These are phyloP conservation scores for Crematogaster levior DNA, from an alignment of 2,888 invertebrate species.

Conservation along the genomic window DNA sequence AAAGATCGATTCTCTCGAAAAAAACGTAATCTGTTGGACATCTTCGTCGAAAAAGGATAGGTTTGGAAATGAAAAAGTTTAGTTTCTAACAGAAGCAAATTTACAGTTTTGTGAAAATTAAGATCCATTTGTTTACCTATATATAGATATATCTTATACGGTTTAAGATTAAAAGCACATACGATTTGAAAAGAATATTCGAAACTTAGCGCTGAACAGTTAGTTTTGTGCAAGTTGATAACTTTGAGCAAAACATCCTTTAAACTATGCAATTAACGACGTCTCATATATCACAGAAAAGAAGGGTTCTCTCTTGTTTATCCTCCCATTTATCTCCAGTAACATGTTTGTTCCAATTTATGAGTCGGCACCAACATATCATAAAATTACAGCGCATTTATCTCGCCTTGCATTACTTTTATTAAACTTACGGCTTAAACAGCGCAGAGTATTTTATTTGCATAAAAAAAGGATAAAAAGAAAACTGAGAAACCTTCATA, in stretches of 20 bases:
- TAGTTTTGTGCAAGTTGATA: neutral
- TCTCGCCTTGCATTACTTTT: neutral
- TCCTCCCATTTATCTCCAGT: neutral
- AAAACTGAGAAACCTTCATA: neutral
- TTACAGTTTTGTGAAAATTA: neutral
- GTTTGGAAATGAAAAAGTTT: neutral
- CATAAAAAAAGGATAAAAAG: neutral
- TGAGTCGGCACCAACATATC: neutral
- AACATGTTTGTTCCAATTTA: constrained; percentile 5
- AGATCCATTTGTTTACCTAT: neutral
- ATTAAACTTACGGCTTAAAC: neutral
- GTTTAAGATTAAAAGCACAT: neutral
- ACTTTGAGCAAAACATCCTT: neutral
- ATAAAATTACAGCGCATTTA: neutral
- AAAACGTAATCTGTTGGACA: neutral
- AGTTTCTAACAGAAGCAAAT: neutral
- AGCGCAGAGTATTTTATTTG: neutral
- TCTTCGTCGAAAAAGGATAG: neutral
- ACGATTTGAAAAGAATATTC: neutral
- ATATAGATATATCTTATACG: neutral
- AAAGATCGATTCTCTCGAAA: neutral
- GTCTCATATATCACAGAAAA: neutral
- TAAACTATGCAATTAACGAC: neutral
- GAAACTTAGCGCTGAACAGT: neutral
- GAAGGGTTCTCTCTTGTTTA: neutral